A percentile compares a stretch with the other conserved stretches of the same genome.
Conservation (phyloP, 2,797 vertebrate genomes). For the Acrossocheilus fasciatus region DNA sequence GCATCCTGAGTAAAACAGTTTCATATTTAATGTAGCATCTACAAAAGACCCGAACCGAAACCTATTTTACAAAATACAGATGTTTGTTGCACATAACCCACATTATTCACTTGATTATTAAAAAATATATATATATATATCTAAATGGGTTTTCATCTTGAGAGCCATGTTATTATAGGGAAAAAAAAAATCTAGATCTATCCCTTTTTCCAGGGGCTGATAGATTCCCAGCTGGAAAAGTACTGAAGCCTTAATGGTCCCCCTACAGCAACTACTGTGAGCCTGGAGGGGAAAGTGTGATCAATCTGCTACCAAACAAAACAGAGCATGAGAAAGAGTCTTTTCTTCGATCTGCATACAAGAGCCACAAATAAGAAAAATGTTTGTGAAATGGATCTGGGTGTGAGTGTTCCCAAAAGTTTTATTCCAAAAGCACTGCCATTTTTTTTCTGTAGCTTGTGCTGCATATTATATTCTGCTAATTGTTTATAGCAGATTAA, state of each 20-base stretch:
- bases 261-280: conserved; percentile 15
- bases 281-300: conserved; percentile 29
- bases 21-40: not conserved
- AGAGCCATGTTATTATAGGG: not conserved
- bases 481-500: not conserved
- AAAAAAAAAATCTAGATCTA: conserved; percentile 68
- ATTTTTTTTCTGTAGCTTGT: not conserved
- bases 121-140: not conserved
- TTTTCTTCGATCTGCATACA: conserved; percentile 18
- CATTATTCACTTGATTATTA: not conserved
- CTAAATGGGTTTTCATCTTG: not conserved
- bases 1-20: not conserved
- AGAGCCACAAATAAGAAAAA: conserved; percentile 12
- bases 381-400: not conserved
- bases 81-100: not conserved
- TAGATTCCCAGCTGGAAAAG: conserved; percentile 1
- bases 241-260: conserved; percentile 20
- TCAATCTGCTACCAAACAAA: conserved; percentile 19
- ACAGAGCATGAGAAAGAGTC: conserved; percentile 4
- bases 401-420: not conserved
- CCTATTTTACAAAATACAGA: not conserved
- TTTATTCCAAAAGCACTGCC: not conserved
- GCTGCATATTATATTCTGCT: not conserved
- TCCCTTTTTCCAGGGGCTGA: conserved; percentile 53
- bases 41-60: not conserved